These are phyloP conservation scores for Epinotia ramella DNA, from an alignment of 2,888 invertebrate genomes.

Conservation along the genomic window DNA sequence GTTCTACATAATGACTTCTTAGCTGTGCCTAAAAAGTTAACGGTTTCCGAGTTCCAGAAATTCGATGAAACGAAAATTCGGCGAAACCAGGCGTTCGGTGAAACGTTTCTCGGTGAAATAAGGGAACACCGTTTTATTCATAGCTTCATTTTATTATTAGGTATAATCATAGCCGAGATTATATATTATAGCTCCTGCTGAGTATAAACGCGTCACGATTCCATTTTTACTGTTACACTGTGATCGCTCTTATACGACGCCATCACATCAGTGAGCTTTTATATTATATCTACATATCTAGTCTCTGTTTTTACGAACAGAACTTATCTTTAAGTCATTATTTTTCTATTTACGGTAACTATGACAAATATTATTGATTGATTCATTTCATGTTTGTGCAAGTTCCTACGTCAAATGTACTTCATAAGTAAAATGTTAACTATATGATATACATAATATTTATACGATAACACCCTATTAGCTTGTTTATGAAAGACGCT, in stretches of 20 bases:
- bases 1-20: too few species aligned
- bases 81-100: too few species aligned
- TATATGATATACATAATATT: neutral
- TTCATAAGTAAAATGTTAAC: neutral
- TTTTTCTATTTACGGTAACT: slow-evolving; percentile 2
- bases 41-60: too few species aligned
- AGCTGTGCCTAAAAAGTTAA: too few species aligned
- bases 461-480: neutral
- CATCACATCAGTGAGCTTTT: neutral
- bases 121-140: neutral
- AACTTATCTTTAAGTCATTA: neutral
- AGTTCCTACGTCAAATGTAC: neutral
- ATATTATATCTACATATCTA: neutral
- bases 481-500: neutral
- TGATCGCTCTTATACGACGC: neutral
- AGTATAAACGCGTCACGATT: neutral
- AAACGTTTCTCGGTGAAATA: too few species aligned
- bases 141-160: neutral
- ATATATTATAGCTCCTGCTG: too few species aligned
- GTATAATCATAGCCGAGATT: too few species aligned
- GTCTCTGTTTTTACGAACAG: neutral
- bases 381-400: slow-evolving; percentile 10
- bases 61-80: too few species aligned
- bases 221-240: neutral
- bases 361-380: neutral